phyloP scores from a whole-genome alignment of 2,113 vertebrate genomes.

The Limanda limanda region DNA sequence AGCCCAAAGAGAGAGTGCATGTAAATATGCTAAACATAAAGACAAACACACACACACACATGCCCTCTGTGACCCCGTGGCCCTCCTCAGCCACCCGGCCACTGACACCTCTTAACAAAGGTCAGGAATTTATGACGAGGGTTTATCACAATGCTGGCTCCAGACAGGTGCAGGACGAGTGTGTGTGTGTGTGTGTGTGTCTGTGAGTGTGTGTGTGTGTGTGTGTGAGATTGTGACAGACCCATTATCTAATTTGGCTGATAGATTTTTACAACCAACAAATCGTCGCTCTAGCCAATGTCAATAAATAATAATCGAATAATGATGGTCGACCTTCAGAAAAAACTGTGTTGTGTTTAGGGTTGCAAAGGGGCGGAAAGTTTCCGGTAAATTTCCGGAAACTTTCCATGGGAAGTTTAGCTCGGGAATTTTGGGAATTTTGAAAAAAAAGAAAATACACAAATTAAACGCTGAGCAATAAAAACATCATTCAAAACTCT shows the following conservation, averaged over 20 bases:
- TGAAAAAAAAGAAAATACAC: too few relatives aligned
- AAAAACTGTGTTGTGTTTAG: too few relatives aligned
- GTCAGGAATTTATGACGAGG: slow-evolving; percentile 71
- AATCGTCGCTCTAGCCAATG: neutral
- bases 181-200: slow-evolving; percentile 26
- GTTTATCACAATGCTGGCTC: slow-evolving; percentile 54
- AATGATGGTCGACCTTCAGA: too few relatives aligned
- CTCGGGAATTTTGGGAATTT: too few relatives aligned
- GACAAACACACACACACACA: slow-evolving; percentile 37
- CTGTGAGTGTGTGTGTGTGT: slow-evolving; percentile 33
- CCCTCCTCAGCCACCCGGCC: slow-evolving; percentile 17
- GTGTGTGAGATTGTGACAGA: neutral
- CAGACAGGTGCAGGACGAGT: slow-evolving; percentile 66
- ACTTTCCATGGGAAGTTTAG: too few relatives aligned
- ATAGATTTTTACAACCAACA: slow-evolving; percentile 19
- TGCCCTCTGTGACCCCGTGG: slow-evolving; percentile 42
- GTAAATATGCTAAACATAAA: slow-evolving; percentile 44
- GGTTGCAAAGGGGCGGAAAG: too few relatives aligned
- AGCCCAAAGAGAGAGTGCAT: slow-evolving; percentile 56
- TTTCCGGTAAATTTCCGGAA: too few relatives aligned
- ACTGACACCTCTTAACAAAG: slow-evolving; percentile 74
- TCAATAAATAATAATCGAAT: too few relatives aligned
- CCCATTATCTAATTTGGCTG: slow-evolving; percentile 30
- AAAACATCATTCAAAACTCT: too few relatives aligned
- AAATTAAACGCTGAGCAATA: too few relatives aligned